phyloP scores from a whole-genome alignment of 1,140 invertebrate genomes.

The Drosophila bipectinata region DNA sequence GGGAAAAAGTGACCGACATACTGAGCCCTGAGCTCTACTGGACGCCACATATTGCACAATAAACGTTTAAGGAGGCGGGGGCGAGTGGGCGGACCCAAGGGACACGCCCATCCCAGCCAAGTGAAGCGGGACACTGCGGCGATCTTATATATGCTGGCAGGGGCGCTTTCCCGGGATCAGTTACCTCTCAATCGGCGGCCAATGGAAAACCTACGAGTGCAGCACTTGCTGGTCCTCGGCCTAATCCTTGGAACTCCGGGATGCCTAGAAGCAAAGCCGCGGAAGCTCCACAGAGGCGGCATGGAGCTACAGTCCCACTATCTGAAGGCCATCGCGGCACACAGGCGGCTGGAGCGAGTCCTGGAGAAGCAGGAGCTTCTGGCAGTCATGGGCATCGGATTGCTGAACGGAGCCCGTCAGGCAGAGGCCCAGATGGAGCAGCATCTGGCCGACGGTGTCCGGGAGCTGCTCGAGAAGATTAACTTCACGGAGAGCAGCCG shows the following conservation, averaged over 20 bases:
- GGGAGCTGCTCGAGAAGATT: conserved; percentile 50
- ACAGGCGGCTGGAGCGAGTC: conserved; percentile 59
- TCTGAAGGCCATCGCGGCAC: conserved; percentile 58
- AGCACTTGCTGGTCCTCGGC: conserved; percentile 14
- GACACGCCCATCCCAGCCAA: conserved; percentile 27
- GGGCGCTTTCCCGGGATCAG: conserved; percentile 35
- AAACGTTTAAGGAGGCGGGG: background rate
- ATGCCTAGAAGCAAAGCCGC: conserved; percentile 4
- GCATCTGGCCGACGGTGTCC: conserved; percentile 55
- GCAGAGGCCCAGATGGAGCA: conserved; percentile 72
- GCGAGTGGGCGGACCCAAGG: conserved; percentile 10
- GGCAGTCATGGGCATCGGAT: conserved; percentile 60
- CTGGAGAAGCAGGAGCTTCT: conserved; percentile 60
- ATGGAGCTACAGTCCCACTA: conserved; percentile 65
- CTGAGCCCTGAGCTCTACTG: too few relatives aligned
- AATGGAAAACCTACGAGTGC: conserved; percentile 26
- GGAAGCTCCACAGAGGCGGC: background rate
- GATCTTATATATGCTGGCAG: conserved; percentile 49
- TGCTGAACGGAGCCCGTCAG: conserved; percentile 69
- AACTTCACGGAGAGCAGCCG: conserved; percentile 21
- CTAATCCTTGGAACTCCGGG: conserved; percentile 1
- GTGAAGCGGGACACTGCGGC: conserved; percentile 51
- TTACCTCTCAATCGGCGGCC: conserved; percentile 28
- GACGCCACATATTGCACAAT: background rate
- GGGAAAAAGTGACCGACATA: background rate